phyloP scores from a whole-genome alignment of 37 sponge, comb jelly and placozoan species.

The Bolinopsis microptera region DNA sequence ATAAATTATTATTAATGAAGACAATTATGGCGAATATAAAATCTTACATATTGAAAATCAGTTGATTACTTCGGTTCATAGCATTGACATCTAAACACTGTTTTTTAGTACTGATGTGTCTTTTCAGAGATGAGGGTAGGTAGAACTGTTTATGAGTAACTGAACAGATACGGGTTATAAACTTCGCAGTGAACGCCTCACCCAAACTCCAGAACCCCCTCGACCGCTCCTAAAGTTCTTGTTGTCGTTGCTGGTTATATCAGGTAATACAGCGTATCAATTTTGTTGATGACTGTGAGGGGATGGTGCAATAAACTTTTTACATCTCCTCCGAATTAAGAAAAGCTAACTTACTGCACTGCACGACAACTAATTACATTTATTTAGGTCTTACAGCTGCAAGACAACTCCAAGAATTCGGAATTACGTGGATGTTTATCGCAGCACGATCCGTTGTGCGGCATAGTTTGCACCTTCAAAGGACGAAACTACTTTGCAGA shows the following conservation, averaged over 20 bases:
- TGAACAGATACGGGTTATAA: slow-evolving; percentile 92
- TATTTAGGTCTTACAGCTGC: slow-evolving; percentile 93
- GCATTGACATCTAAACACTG: no score
- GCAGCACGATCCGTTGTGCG: slow-evolving; percentile 93
- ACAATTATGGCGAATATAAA: no score
- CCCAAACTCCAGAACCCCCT: neutral
- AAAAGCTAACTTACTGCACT: no score
- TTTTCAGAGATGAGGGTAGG: slow-evolving; percentile 71
- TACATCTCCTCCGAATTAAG: no score
- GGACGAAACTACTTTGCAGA: slow-evolving; percentile 84
- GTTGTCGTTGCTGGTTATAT: slow-evolving; percentile 93
- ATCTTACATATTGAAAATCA: no score
- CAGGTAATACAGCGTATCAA: slow-evolving; percentile 77
- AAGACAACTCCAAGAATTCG: slow-evolving; percentile 90
- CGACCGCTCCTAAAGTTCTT: slow-evolving; percentile 75
- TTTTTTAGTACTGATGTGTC: no score
- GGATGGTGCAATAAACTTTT: no score
- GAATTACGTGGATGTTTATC: slow-evolving; percentile 84
- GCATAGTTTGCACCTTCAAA: slow-evolving; percentile 87
- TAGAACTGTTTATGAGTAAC: slow-evolving; percentile 82
- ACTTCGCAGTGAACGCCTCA: slow-evolving; percentile 81
- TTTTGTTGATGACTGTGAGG: no score
- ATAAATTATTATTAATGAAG: no score
- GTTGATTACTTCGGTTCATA: no score
- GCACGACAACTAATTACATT: no score